Conservation (phyloP, 1,140 invertebrate species). For the Pomacea maculata region DNA sequence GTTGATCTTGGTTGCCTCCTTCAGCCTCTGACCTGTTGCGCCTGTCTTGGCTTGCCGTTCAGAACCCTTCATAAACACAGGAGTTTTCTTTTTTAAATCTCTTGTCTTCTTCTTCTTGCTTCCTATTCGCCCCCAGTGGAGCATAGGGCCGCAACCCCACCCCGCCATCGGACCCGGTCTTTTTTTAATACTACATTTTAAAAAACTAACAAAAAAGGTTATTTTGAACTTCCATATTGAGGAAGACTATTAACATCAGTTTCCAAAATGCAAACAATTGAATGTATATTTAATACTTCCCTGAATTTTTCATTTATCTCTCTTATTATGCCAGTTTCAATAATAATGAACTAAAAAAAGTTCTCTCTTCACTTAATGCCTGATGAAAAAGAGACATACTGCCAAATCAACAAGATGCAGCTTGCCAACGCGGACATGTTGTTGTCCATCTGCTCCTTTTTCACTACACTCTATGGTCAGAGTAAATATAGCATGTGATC, state of each 20-base stretch:
- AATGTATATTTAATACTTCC: too few species aligned
- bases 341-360: neutral
- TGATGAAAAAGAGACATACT: constrained; percentile 44
- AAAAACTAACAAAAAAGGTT: neutral
- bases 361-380: neutral
- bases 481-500: constrained; percentile 96
- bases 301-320: too few species aligned
- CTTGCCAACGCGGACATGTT: constrained; percentile 93
- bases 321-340: neutral
- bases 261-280: neutral
- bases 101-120: too few species aligned
- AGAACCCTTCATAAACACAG: constrained; percentile 72
- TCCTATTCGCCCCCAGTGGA: too few species aligned
- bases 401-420: constrained; percentile 95
- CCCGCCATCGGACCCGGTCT: too few species aligned
- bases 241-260: neutral
- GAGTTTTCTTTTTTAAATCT: neutral
- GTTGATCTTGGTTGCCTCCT: constrained; percentile 96
- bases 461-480: constrained; percentile 95
- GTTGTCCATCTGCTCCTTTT: constrained; percentile 86
- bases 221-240: neutral
- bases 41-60: constrained; percentile 96
- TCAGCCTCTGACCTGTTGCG: constrained; percentile 85
- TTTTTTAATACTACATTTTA: neutral
- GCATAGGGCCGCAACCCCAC: too few species aligned